Base-by-base conservation (phyloP, 2,113 vertebrate species). In the Myotis lucifugus region DNA sequence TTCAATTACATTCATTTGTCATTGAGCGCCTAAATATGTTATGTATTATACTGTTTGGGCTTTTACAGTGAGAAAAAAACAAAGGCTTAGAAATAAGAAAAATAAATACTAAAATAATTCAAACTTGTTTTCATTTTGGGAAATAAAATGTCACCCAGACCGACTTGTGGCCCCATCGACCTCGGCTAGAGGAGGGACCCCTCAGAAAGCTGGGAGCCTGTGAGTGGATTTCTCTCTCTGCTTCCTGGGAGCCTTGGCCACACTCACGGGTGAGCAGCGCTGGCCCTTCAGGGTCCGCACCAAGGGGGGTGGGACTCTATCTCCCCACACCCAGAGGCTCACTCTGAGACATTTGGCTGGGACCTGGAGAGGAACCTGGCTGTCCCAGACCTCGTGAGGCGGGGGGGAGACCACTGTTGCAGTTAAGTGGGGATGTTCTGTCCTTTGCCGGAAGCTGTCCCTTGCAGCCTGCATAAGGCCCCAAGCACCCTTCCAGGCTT, bases 1-100 rank as follows among this genome's bases (percentile, higher is more conserved):
- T 93, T 93, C 64, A 89, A 95, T 78, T 84, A 89, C 27, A 74
- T 48, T 46, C 73, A 76, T 32, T 76, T 48, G 73, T 89, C 74
- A 91, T 23, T 86, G 69, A 92, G 87, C 46, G 90, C 42, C 86
- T 88, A 64, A 83, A 69, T 84, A 59, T 14, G 42, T n/a, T 64
- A 69, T 66, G 6, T 11, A 29, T 27, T 66, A 19, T 37, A 52
- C 29, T 46, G 37, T 52, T 87, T 87, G 56, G n/a, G 34, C 17
- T 90, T 91, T 81, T 59, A 86, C 25, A 50, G 8, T 34, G 25
- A 94, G 11, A 77, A 34, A 50, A 92, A 91, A 18, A 85, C 5
- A 69, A 91, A 61, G 29, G 74, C 37, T 89, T 84, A 34, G 37
- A 95, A 90, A 86, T 88, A 90, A 82, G 48, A 48, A 69, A 78